phyloP scores from a whole-genome alignment of 2,797 vertebrate genomes.

The Discoglossus pictus region DNA sequence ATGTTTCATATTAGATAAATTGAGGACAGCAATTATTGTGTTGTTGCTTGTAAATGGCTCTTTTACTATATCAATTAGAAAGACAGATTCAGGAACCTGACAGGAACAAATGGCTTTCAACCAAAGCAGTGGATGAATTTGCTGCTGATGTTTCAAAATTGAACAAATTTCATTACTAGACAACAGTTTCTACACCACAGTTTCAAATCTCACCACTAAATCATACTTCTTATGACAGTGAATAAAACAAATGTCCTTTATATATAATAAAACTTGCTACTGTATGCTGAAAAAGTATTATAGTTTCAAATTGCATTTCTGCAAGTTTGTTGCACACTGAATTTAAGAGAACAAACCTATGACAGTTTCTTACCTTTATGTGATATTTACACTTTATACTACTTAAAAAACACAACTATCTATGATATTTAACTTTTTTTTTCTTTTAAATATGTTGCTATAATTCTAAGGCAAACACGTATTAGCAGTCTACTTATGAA shows the following conservation, averaged over 20 bases:
- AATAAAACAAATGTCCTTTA: constrained; percentile 45
- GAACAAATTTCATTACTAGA: constrained; percentile 35
- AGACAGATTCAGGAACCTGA: constrained; percentile 17
- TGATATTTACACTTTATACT: too few relatives aligned
- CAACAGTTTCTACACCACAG: constrained; percentile 18
- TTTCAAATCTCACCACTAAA: constrained; percentile 38
- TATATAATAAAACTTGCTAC: too few relatives aligned
- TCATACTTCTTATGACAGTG: constrained; percentile 32
- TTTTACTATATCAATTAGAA: constrained; percentile 32
- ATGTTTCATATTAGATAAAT: too few relatives aligned
- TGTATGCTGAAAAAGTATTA: constrained; percentile 35
- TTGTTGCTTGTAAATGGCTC: constrained; percentile 16
- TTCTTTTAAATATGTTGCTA: too few relatives aligned
- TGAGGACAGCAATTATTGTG: not conserved
- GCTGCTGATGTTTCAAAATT: constrained; percentile 31
- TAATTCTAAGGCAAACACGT: too few relatives aligned
- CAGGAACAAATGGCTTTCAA: constrained; percentile 29
- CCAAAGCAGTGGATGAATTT: constrained; percentile 24
- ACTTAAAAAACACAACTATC: too few relatives aligned
- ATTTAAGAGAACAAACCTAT: constrained; percentile 10
- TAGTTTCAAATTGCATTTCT: constrained; percentile 21
- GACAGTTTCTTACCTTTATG: too few relatives aligned
- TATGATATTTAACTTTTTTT: too few relatives aligned
- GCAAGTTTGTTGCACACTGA: constrained; percentile 26
- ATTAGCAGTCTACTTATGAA: too few relatives aligned